Conservation (phyloP, 2,113 vertebrate species). For the Carassius carassius region DNA sequence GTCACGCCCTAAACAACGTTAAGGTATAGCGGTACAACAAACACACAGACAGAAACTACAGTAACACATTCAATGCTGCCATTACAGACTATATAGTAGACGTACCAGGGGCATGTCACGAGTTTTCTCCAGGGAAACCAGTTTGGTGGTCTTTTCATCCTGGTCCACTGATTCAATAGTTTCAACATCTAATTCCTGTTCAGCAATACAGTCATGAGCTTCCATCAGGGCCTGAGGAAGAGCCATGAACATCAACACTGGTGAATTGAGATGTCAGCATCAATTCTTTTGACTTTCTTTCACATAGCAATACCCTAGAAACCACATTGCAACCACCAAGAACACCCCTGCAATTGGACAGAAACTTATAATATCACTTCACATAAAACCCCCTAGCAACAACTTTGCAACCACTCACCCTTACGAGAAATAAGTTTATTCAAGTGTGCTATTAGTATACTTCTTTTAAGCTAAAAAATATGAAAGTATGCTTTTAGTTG, state of each 20-base stretch:
- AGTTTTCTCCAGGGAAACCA: conserved; percentile 93
- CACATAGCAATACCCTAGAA: neutral
- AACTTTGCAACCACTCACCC: too few relatives aligned
- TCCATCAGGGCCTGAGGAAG: conserved; percentile 85
- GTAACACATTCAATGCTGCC: neutral
- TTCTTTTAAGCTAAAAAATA: too few relatives aligned
- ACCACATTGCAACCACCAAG: too few relatives aligned
- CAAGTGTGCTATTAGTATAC: too few relatives aligned
- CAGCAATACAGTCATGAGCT: conserved; percentile 90
- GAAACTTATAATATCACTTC: too few relatives aligned
- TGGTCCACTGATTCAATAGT: conserved; percentile 76
- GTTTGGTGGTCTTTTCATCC: conserved; percentile 88
- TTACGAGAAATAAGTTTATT: too few relatives aligned
- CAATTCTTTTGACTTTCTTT: neutral
- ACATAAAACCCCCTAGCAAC: too few relatives aligned
- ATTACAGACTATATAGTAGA: neutral
- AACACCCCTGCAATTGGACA: neutral
- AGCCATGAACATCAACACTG: neutral
- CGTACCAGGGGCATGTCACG: conserved; percentile 81
- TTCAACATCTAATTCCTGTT: conserved; percentile 85
- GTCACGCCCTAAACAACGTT: conserved; percentile 82
- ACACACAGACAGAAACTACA: too few relatives aligned
- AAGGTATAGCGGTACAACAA: too few relatives aligned
- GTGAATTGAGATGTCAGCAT: neutral
- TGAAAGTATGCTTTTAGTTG: too few relatives aligned